Evolutionary conservation across 2,888 invertebrate genomes (phyloP).

Genomic region (Nomada lathburiana): DNA sequence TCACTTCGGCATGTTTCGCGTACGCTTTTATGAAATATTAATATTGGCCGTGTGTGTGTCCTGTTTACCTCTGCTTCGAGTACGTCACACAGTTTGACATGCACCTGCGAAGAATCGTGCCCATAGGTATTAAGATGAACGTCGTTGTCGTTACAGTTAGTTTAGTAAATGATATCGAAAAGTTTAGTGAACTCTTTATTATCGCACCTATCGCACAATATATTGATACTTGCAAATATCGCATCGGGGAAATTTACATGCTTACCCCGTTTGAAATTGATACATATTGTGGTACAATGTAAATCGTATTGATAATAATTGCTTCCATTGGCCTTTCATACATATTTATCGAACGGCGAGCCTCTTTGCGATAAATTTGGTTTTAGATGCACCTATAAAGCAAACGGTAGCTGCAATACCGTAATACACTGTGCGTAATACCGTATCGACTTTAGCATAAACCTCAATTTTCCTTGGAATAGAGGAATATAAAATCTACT

Average conservation of each 20-base stretch:
- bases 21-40: slow-evolving; percentile 42
- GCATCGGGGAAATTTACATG: slow-evolving; percentile 1
- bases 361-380: slow-evolving; percentile 27
- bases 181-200: no score
- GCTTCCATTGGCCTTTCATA: slow-evolving; percentile 28
- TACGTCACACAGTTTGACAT: background rate
- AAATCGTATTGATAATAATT: slow-evolving; percentile 48
- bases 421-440: slow-evolving; percentile 14
- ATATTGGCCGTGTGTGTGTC: slow-evolving; percentile 3
- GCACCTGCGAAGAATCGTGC: background rate
- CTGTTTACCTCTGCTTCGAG: background rate
- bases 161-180: background rate
- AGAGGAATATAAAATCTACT: slow-evolving; percentile 32
- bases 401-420: slow-evolving; percentile 6
- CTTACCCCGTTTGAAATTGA: slow-evolving; percentile 21
- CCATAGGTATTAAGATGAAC: background rate
- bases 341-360: slow-evolving; percentile 15
- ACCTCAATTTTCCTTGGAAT: slow-evolving; percentile 61
- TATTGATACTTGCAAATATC: background rate
- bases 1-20: background rate
- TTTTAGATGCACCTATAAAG: slow-evolving; percentile 36
- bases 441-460: slow-evolving; percentile 51
- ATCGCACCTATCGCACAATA: no score
- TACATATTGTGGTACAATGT: slow-evolving; percentile 20
- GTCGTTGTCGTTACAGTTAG: background rate